These are phyloP conservation scores for Dicrurus megarhynchus DNA, from an alignment of 2,113 vertebrate species.

Conservation along the genomic window DNA sequence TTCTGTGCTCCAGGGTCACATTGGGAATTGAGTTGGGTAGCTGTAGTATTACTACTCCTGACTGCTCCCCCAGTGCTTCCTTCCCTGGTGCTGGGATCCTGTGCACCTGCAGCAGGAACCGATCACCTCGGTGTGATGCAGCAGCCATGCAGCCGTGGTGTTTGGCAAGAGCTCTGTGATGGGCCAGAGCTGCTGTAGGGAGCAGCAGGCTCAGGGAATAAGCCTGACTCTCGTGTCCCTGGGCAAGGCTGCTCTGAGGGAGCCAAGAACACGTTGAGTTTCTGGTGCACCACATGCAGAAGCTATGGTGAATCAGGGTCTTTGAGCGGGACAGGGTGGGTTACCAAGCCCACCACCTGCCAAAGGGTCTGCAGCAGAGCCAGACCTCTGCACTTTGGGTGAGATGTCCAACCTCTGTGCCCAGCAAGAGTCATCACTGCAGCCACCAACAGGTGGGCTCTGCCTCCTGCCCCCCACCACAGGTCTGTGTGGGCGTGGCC, in stretches of 20 bases:
- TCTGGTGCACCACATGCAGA: not conserved
- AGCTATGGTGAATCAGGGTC: rapidly evolving
- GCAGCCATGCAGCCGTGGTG: rapidly evolving
- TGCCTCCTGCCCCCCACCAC: not conserved
- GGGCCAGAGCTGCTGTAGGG: not conserved
- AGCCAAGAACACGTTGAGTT: rapidly evolving
- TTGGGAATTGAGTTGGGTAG: not conserved
- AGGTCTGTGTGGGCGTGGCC: rapidly evolving
- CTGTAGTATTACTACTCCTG: not conserved
- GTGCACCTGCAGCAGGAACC: not conserved
- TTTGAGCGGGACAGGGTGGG: not conserved
- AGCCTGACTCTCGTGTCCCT: not conserved
- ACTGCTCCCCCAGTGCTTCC: not conserved
- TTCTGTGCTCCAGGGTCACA: not conserved
- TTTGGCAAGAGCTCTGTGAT: not conserved
- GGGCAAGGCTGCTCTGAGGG: not conserved
- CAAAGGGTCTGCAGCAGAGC: not conserved
- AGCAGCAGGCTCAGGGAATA: not conserved
- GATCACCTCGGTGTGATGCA: not conserved
- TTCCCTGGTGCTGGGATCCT: not conserved
- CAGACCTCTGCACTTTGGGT: not conserved
- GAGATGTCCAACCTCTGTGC: not conserved
- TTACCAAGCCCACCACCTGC: not conserved
- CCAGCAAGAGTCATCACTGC: rapidly evolving
- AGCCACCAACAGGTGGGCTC: not conserved